These are phyloP conservation scores for Peromyscus maniculatus DNA, from an alignment of 2,113 vertebrate genomes.

Conservation along the genomic window DNA sequence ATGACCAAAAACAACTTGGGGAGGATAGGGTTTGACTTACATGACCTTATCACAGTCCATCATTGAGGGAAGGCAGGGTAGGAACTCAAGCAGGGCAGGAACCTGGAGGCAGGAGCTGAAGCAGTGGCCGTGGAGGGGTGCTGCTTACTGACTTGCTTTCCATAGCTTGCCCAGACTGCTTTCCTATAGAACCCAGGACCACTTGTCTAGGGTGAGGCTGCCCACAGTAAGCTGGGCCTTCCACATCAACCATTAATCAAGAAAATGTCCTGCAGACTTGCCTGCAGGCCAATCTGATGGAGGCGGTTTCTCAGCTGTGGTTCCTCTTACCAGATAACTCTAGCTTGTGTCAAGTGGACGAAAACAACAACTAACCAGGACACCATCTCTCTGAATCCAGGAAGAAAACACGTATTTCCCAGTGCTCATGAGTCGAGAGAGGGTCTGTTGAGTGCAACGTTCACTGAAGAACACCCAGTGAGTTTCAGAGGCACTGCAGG, in stretches of 20 bases:
- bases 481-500: accelerated
- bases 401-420: background rate
- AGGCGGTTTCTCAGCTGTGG: background rate
- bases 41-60: background rate
- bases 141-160: background rate
- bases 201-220: background rate
- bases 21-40: no score
- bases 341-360: background rate
- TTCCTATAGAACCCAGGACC: background rate
- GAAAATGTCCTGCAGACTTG: background rate
- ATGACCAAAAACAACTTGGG: background rate
- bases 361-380: background rate
- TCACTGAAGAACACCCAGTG: accelerated
- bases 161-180: background rate
- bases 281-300: background rate
- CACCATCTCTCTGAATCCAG: background rate
- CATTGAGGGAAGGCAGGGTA: background rate
- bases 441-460: no score
- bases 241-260: background rate
- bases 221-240: background rate
- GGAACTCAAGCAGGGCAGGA: background rate
- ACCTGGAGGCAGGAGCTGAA: background rate
- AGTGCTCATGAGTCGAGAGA: background rate
- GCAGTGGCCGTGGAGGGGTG: background rate
- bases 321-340: background rate